Base-by-base conservation (phyloP, 2,888 invertebrate species). In the Thyatira batis region DNA sequence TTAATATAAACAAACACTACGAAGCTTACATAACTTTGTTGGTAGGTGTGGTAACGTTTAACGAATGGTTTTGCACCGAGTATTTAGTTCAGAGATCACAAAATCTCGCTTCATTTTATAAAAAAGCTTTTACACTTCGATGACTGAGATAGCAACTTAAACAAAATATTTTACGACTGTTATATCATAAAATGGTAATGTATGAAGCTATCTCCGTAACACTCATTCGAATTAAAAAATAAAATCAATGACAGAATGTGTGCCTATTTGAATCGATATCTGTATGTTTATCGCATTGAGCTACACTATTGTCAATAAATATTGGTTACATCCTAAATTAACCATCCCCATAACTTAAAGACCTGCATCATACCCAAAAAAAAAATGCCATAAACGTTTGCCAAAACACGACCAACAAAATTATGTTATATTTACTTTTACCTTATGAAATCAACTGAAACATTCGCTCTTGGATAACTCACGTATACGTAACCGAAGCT, bases 401-500 rank as follows among this genome's bases (percentile, higher is more conserved):
- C 33, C 13, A 39, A 39, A 39, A 6, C 39, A 39, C 39, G 39
- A 17, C 13, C 1, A 13, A 6, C 17, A 23, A 23, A 23, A 23
- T 13, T 13, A 13, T 17, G 25, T 11, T 27, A 17, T 48, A 27
- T 48, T 48, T 48, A 27, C 17, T 27, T 27, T 27, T 21, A 48
- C 27, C 27, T 48, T 48, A 48, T 48, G 48, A 48, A 48, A 48
- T 27, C 39, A 8, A 17, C 27, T 48, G 27, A 48, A 27, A 17
- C 20, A 11, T 27, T 48, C 48, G 48, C 48, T 48, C 27, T 48
- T 48, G 48, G 48, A 48, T 48, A 48, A 48, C 10, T 25, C 48
- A 48, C 10, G 27, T 17, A 55, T 51, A 69, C 71, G 67, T 71
- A 73, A 73, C 55, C 62, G 63, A 63, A 70, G 70, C 57, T 50